Evolutionary conservation across 2,797 vertebrate genomes (phyloP).

Genomic region (Strix occidentalis): DNA sequence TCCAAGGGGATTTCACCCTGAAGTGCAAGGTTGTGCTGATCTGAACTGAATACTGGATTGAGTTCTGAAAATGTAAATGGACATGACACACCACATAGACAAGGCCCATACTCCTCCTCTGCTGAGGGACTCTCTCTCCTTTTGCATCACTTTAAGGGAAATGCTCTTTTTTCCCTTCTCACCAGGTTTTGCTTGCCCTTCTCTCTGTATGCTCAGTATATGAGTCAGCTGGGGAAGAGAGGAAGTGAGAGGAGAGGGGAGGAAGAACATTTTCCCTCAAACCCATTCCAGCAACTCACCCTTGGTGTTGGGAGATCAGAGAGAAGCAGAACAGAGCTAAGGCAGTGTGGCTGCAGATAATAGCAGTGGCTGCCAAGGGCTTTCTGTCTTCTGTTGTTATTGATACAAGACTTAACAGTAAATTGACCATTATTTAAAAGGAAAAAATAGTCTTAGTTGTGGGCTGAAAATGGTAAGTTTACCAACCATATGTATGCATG

Average conservation of each 20-base stretch:
- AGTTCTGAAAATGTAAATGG: not conserved
- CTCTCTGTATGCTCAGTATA: not conserved
- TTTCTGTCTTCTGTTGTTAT: not conserved
- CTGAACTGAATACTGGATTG: not conserved
- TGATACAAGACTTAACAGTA: not conserved
- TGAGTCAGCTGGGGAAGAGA: not conserved
- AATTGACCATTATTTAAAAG: not conserved
- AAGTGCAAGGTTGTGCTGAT: not conserved
- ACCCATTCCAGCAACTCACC: not conserved
- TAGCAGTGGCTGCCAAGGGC: not conserved
- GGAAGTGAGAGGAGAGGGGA: not conserved
- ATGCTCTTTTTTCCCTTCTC: not conserved
- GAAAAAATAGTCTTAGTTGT: not conserved
- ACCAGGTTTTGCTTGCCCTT: not conserved
- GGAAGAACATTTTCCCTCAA: not conserved
- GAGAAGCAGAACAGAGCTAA: not conserved
- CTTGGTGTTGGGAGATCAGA: not conserved
- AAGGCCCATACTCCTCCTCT: not conserved
- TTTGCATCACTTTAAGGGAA: not conserved
- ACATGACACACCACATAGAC: rapidly evolving
- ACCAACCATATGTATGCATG: not conserved
- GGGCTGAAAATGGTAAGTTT: not conserved
- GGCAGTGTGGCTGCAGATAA: not conserved
- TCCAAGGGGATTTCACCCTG: not conserved
- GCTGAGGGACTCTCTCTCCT: not conserved